Base-by-base conservation (phyloP, 2,113 vertebrate species). In the Procavia capensis region DNA sequence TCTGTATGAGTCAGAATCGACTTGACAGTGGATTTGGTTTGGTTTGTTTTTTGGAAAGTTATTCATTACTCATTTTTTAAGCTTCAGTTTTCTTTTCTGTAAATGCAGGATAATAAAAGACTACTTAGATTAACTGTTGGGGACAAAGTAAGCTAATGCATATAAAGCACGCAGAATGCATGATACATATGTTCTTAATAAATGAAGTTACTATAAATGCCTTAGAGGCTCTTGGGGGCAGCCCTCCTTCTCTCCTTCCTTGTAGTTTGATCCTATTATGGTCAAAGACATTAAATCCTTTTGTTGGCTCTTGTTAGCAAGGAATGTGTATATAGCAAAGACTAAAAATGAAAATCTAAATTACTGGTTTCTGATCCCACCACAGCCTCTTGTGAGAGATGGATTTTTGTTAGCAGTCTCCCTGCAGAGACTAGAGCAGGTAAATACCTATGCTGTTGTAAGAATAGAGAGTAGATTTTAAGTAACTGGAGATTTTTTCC, bases 251-350 rank as follows among this genome's bases (percentile, higher is more conserved):
- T 78, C 47, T 70, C 22, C n/a, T n/a, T 91, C 59, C 39, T 82
- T 88, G 57, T 4, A 63, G 29, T 82, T 63, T 59, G 45, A 92
- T 81, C 64, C 66, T 43, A 74, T 85, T 90, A 39, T 90, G 57
- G 61, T 78, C 36, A n/a, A 6, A 85, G 70, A 81, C 27, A 19
- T 79, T 90, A 61, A 94, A 59, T 85, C 8, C 14, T 54, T 95
- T 36, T 39, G 27, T 90, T 90, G 72, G 20, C 85, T 96, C 68
- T 85, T 92, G 43, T 88, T 92, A 94, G 91, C 54, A 85, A 54
- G 85, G 45, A n/a, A 3, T 88, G 27, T 66, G 13, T 88, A 14
- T 75, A 29, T 39, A 83, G 24, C 63, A 82, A 87, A 92, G 57
- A 45, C 61, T 3, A 59, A 75, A 36, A 96, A 45, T 78, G 89